Percentiles rank a stretch among this genome's conserved stretches.
Evolutionary conservation across 2,113 vertebrate genomes (phyloP).

Genomic region (Caranx melampygus): DNA sequence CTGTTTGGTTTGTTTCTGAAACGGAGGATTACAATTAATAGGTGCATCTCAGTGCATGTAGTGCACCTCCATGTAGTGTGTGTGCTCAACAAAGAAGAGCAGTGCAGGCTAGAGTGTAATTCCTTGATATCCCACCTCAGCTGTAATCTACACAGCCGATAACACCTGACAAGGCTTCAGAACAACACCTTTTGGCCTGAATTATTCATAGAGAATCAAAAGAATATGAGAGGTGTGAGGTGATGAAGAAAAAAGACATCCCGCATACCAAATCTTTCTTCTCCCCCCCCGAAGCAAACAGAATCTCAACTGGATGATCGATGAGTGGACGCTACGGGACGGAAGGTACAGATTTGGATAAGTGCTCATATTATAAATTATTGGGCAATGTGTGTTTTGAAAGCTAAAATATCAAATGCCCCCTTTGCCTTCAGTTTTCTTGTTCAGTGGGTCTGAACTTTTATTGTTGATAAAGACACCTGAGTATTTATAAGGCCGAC

Average conservation of each 20-base stretch:
- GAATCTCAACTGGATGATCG: background rate
- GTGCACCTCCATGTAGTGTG: background rate
- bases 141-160: constrained; percentile 46
- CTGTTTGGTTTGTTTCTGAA: no score
- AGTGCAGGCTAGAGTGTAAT: constrained; percentile 5
- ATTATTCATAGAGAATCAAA: constrained; percentile 56
- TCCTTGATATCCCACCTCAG: constrained; percentile 45
- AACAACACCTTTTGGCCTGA: constrained; percentile 17
- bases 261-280: background rate
- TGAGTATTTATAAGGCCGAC: background rate
- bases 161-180: constrained; percentile 41
- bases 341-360: no score
- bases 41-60: no score
- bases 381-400: no score
- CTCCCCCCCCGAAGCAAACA: background rate
- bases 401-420: no score
- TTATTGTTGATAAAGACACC: background rate
- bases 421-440: no score
- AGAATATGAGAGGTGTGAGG: constrained; percentile 6
- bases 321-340: background rate
- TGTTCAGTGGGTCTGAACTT: no score
- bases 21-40: background rate
- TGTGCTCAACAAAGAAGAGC: background rate
- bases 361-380: no score
- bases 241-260: constrained; percentile 31